Evolutionary conservation across 2,888 invertebrate genomes (phyloP).

Genomic region (Muscina levida): DNA sequence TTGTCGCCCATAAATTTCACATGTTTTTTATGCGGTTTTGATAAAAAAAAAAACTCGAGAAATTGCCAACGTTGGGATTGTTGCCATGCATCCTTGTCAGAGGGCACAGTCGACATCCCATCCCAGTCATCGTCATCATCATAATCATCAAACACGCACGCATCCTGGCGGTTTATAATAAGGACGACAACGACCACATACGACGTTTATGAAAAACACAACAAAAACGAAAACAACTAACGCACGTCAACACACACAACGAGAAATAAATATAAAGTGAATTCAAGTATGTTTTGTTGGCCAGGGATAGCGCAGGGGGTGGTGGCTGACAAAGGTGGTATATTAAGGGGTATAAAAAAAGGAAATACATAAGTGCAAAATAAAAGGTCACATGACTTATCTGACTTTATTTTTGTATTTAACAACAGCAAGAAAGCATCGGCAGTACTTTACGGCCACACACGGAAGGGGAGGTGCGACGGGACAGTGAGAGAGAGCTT

Average conservation of each 20-base stretch:
- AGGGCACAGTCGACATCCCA: slow-evolving; percentile 47
- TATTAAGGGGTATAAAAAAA: slow-evolving; percentile 43
- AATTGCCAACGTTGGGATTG: too few relatives aligned
- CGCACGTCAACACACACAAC: too few relatives aligned
- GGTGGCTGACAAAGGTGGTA: slow-evolving; percentile 37
- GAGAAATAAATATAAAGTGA: background rate
- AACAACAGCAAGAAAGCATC: slow-evolving; percentile 35
- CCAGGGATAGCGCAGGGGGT: background rate
- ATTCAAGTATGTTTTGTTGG: background rate
- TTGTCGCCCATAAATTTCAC: slow-evolving; percentile 56
- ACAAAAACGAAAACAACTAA: background rate
- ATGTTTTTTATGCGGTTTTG: background rate
- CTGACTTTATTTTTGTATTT: slow-evolving; percentile 64
- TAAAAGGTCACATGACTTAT: slow-evolving; percentile 66
- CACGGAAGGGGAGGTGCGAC: background rate
- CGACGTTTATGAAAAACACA: background rate
- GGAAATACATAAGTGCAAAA: slow-evolving; percentile 50
- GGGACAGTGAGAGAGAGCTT: slow-evolving; percentile 50
- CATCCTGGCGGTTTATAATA: slow-evolving; percentile 31
- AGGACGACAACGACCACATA: slow-evolving; percentile 9
- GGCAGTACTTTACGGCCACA: background rate
- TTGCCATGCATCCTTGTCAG: slow-evolving; percentile 10
- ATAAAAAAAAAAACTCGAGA: too few relatives aligned
- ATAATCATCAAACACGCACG: slow-evolving; percentile 61
- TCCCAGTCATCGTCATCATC: slow-evolving; percentile 19